phyloP scores from a whole-genome alignment of 2,888 invertebrate genomes.

The Leucophenga montana region DNA sequence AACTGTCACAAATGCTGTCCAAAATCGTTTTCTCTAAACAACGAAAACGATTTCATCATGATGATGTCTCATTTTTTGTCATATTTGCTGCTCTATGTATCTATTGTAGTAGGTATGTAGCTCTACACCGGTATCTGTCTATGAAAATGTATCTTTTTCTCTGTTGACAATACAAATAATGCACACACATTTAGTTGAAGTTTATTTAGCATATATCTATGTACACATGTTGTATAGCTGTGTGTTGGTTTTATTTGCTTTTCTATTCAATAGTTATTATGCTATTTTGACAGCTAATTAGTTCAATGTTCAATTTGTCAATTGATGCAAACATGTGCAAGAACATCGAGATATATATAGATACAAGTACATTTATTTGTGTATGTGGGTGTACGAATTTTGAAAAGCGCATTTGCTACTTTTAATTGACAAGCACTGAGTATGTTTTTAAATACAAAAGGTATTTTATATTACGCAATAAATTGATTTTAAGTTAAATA shows the following conservation, averaged over 20 bases:
- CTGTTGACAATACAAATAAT: conserved; percentile 23
- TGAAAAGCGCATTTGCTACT: not conserved
- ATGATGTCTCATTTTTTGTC: conserved; percentile 23
- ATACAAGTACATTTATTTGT: not conserved
- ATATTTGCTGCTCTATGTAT: not conserved
- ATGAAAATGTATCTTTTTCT: not conserved
- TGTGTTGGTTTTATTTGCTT: not conserved
- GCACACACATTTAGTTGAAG: conserved; percentile 1
- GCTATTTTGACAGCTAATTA: conserved; percentile 69
- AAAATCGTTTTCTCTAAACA: conserved; percentile 7
- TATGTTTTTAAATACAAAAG: too few species aligned
- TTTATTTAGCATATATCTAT: conserved; percentile 1
- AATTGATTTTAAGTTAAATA: too few species aligned
- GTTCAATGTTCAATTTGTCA: conserved; percentile 50
- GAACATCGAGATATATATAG: not conserved
- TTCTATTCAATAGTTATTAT: conserved; percentile 39
- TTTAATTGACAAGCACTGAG: too few species aligned
- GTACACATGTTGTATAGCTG: not conserved
- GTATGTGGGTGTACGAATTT: not conserved
- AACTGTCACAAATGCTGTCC: conserved; percentile 18
- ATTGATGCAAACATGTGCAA: not conserved
- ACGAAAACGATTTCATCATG: not conserved
- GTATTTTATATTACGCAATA: too few species aligned
- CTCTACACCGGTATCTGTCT: not conserved
- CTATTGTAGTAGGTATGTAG: too few species aligned